Evolutionary conservation across 2,888 invertebrate genomes (phyloP), one percentile per base, ranked within the genome.

Genomic region (Ischnus inquisitorius): DNA sequence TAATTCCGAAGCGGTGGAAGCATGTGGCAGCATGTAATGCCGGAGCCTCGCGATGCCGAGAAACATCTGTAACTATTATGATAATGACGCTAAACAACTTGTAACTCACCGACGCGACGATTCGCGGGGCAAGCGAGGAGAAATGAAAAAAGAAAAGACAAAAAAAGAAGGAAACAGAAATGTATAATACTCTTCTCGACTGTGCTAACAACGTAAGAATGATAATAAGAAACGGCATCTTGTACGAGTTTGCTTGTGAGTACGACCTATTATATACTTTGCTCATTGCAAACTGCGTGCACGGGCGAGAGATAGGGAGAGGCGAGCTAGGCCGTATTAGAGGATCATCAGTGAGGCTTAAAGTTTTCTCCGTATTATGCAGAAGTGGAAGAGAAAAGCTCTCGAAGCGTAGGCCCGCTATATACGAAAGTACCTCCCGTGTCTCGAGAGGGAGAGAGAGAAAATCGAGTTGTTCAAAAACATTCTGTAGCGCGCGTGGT

Each of bases 21-120:
- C 54, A 41, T 48, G 64, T 28, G 41, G 46, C 60, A 25, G 60
- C 25, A 43, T 54, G 71, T 10, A 6, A 28, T 8, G 10, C 39
- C 2, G 8, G 34, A 34, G 39, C 12, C 71, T 16, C 41, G 54
- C 46, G 67, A 34, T 41, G 34, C 46, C 1, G 41, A 71, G 60
- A 57, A 83, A 79, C 79, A 76, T 79, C 76, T 76, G 83, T 80
- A 77, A 51, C 72, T 62, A 77, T 77, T 80, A 67, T 19, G 67
- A 80, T 77, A 80, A 83, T 83, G 67, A 71, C 41, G 48, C 60
- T 16, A 74, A 83, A 71, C 76, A 39, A 71, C 57, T 60, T 43
- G 41, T 46, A 64, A 69, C 75, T 46, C 54, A 41, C 4, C 12
- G 60, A 39, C 60, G 64, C 48, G 67, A 79, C 25, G 43, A 39